A percentile compares a stretch with the other conserved stretches of the same genome.
Evolutionary conservation across 2,797 vertebrate genomes (phyloP).

Genomic region (Loris lydekkerianus): DNA sequence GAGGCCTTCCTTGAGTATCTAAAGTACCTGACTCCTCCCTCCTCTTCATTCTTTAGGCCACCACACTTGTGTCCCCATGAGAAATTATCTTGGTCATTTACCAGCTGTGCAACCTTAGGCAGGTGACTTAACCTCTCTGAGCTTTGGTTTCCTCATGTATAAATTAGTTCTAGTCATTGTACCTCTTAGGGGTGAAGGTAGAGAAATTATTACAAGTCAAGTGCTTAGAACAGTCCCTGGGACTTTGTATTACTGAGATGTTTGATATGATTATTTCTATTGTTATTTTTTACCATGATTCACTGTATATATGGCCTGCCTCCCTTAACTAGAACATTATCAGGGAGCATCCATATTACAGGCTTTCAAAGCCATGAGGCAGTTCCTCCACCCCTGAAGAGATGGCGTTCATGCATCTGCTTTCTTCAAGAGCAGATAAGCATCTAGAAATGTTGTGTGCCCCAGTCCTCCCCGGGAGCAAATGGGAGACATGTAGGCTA

Average conservation of each 20-base stretch:
- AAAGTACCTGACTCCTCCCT: background rate
- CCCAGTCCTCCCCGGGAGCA: background rate
- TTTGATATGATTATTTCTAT: background rate
- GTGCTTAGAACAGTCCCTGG: background rate
- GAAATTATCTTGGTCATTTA: background rate
- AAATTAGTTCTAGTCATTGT: background rate
- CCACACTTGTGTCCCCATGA: background rate
- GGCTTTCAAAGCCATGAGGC: background rate
- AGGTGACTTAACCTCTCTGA: background rate
- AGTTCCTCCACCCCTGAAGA: background rate
- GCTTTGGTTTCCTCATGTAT: background rate
- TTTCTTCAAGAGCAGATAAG: background rate
- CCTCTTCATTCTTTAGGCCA: background rate
- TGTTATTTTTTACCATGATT: background rate
- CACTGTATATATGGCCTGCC: accelerated
- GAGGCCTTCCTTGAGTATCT: background rate
- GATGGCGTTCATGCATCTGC: background rate
- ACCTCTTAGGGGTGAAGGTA: background rate
- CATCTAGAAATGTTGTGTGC: background rate
- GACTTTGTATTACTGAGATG: background rate
- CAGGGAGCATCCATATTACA: too few species aligned
- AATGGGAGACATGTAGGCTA: background rate
- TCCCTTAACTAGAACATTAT: background rate
- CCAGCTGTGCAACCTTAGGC: background rate
- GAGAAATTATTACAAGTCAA: background rate